A percentile compares a stretch with the other conserved stretches of the same genome.
Evolutionary conservation across 2,888 invertebrate genomes (phyloP).

Genomic region (Coremacera marginata): DNA sequence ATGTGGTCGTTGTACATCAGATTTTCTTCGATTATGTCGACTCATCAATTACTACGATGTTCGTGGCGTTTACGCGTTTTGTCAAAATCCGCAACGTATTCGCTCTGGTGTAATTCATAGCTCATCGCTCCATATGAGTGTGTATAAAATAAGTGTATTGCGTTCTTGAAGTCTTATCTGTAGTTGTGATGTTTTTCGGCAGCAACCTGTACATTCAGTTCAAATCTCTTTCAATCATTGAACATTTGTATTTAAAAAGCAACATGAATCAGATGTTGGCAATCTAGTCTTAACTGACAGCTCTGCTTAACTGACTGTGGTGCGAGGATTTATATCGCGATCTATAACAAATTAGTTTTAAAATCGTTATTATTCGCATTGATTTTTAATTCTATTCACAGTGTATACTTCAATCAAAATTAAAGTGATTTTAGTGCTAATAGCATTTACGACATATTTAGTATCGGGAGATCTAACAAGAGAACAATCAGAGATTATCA

Average conservation of each 20-base stretch:
- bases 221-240: background rate
- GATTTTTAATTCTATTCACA: constrained; percentile 10
- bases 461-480: background rate
- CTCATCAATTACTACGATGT: no score
- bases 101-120: background rate
- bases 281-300: background rate
- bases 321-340: background rate
- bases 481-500: background rate
- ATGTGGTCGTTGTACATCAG: background rate
- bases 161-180: constrained; percentile 9
- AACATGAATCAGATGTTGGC: background rate
- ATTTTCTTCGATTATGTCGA: no score
- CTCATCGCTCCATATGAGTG: background rate
- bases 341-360: background rate
- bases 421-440: background rate
- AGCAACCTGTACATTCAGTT: background rate
- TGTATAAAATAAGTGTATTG: background rate
- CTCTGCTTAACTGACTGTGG: background rate
- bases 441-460: background rate
- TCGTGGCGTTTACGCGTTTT: background rate
- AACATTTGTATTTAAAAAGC: constrained; percentile 17
- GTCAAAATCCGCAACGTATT: background rate
- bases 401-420: constrained; percentile 9
- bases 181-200: constrained; percentile 3
- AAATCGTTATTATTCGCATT: background rate